Percentiles rank a stretch among this genome's conserved stretches.
These are phyloP conservation scores for Hemiprocne comata DNA, from an alignment of 2,113 vertebrate species.

Conservation along the genomic window DNA sequence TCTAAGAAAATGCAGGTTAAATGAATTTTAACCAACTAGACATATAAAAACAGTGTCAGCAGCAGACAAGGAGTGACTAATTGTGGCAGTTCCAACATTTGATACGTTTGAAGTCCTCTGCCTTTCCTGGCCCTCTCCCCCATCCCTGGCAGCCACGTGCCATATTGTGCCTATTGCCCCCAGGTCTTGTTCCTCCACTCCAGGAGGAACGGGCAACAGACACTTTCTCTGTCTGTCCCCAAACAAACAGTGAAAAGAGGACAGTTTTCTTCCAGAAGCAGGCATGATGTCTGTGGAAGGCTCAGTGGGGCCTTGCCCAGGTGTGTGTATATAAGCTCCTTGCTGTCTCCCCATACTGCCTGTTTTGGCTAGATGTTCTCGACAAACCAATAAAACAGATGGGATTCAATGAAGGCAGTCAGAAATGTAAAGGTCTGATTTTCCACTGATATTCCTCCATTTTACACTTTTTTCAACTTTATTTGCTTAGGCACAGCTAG, in stretches of 20 bases:
- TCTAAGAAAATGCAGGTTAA: not conserved
- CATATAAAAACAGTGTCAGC: not conserved
- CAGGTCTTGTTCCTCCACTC: not conserved
- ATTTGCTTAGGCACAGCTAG: not conserved
- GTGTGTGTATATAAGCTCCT: not conserved
- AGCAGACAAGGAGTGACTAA: not conserved
- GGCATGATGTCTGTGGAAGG: not conserved
- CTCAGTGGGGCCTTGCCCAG: not conserved
- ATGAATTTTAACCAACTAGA: not conserved
- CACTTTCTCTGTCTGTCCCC: not conserved
- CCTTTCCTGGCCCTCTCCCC: not conserved
- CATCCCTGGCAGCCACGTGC: not conserved
- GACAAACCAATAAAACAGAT: conserved; percentile 14
- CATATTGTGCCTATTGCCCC: too few species aligned
- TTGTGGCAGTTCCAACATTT: not conserved
- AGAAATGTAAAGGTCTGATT: not conserved
- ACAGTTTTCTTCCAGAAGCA: not conserved
- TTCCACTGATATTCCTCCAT: conserved; percentile 7
- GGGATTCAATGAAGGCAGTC: conserved; percentile 1
- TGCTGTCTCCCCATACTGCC: not conserved
- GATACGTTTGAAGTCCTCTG: not conserved
- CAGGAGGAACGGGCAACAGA: not conserved
- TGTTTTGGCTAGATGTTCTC: not conserved
- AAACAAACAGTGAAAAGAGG: not conserved
- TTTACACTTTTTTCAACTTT: not conserved